A percentile compares a stretch with the other conserved stretches of the same genome.
These are phyloP conservation scores for Cryptocheilus praepositus DNA, from an alignment of 2,888 invertebrate species.

Conservation along the genomic window DNA sequence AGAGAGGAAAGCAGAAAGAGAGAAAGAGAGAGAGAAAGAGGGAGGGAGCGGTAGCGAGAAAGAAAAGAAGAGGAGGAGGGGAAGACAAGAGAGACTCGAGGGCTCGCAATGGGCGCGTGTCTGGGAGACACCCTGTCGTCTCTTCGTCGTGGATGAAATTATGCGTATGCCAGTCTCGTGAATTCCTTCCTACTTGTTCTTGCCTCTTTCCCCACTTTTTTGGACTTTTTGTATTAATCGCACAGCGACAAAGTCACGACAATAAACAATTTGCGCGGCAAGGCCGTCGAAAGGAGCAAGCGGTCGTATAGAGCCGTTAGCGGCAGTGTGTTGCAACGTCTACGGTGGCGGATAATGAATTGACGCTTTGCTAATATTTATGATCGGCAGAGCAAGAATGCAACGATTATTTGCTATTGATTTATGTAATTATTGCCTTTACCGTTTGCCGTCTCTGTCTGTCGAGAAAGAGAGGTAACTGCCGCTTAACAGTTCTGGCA, in stretches of 20 bases:
- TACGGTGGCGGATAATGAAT: slow-evolving; percentile 38
- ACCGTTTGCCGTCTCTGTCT: slow-evolving; percentile 1
- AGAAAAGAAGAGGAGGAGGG: slow-evolving; percentile 10
- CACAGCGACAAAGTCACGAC: slow-evolving; percentile 18
- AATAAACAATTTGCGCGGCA: slow-evolving; percentile 25
- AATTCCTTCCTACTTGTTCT: slow-evolving; percentile 9
- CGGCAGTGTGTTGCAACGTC: slow-evolving; percentile 25
- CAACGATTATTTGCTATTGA: slow-evolving; percentile 29
- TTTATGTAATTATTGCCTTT: slow-evolving; percentile 37
- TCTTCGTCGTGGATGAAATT: slow-evolving; percentile 37
- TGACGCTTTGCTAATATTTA: slow-evolving; percentile 40
- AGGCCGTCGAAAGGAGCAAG: slow-evolving; percentile 23
- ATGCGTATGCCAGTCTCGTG: slow-evolving; percentile 12
- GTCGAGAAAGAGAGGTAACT: neutral
- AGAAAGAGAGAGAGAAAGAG: neutral
- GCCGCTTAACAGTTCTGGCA: slow-evolving; percentile 22
- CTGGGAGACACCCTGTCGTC: slow-evolving; percentile 37
- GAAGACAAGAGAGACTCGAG: neutral
- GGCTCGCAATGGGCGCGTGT: slow-evolving; percentile 32
- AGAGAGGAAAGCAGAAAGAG: neutral
- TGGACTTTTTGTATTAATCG: slow-evolving; percentile 2
- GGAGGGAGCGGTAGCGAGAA: neutral
- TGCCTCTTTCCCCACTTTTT: neutral
- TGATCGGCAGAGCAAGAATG: slow-evolving; percentile 30
- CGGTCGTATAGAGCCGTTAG: slow-evolving; percentile 25